Evolutionary conservation across 2,113 vertebrate genomes (phyloP), one percentile per base, ranked within the genome.

Genomic region (Ovis canadensis): DNA sequence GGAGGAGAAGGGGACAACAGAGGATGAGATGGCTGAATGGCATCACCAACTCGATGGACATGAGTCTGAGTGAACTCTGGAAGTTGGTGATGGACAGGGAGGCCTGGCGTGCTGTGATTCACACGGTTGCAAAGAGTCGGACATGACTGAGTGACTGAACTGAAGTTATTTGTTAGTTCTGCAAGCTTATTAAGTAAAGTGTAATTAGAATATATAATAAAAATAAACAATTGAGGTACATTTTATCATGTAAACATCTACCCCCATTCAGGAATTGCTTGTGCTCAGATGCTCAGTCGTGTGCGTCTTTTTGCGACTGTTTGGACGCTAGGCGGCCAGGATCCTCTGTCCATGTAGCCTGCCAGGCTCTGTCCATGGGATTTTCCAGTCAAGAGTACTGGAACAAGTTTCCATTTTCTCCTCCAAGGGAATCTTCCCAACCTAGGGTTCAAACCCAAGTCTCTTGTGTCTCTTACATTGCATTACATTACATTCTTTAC

Each of bases 251-350:
- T 60, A 52, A 78, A 45, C 60, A 90, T 36, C 50, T 77, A 64
- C 14, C 23, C 11, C 27, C 8, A 23, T 9, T 29, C 7, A 85
- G 19, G 3, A 85, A 74, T 43, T 43, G 21, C 23, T 77, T 77
- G 12, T 43, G 23, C 11, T 77, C 36, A 43, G 23, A 43, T 77
- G 71, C 71, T 77, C 12, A 77, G 19, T 77, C 0, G 0, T 77
- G 12, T 43, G 14, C 2, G 0, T 7, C 21, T 43, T 19, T 40
- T 74, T 77, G 11, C 0, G 1, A 77, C 36, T 1, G 3, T 43
- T 43, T 77, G 36, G 12, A 77, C 71, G 14, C 11, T 43, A 27
- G 71, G 23, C 71, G 6, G 27, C 71, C 7, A 77, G 23, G 36
- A 23, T 43, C 23, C 36, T 77, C 36, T 77, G 71, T 77, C 71